phyloP scores from a whole-genome alignment of 2,888 invertebrate genomes.

The Myathropa florea region DNA sequence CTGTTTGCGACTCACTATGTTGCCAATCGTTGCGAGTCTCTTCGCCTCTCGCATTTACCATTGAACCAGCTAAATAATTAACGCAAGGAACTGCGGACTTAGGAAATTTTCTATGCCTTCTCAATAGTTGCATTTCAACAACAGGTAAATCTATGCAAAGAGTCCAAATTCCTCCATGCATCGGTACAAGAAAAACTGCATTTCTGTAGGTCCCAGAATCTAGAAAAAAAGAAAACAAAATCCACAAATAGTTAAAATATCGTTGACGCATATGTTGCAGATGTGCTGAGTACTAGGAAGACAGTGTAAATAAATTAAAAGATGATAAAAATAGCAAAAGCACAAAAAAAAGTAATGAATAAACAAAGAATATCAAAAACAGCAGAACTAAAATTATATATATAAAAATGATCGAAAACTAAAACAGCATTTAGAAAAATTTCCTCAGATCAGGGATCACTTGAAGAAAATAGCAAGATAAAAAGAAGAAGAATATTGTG shows the following conservation, averaged over 20 bases:
- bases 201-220: slow-evolving; percentile 81
- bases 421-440: no score
- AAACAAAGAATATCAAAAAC: no score
- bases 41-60: slow-evolving; percentile 85
- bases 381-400: no score
- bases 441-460: no score
- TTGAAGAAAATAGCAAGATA: no score
- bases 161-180: slow-evolving; percentile 96
- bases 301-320: background rate
- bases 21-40: slow-evolving; percentile 91
- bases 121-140: slow-evolving; percentile 85
- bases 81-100: slow-evolving; percentile 86
- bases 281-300: no score
- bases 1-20: slow-evolving; percentile 84
- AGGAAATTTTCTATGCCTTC: slow-evolving; percentile 78
- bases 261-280: no score
- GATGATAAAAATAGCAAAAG: no score
- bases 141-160: slow-evolving; percentile 91
- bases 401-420: no score
- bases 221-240: slow-evolving; percentile 73
- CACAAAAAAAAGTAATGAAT: no score
- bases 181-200: slow-evolving; percentile 89
- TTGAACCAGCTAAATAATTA: slow-evolving; percentile 88
- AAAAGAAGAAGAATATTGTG: no score
- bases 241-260: no score